These are phyloP conservation scores for Cavia porcellus DNA, from an alignment of 2,113 vertebrate genomes.

Conservation along the genomic window DNA sequence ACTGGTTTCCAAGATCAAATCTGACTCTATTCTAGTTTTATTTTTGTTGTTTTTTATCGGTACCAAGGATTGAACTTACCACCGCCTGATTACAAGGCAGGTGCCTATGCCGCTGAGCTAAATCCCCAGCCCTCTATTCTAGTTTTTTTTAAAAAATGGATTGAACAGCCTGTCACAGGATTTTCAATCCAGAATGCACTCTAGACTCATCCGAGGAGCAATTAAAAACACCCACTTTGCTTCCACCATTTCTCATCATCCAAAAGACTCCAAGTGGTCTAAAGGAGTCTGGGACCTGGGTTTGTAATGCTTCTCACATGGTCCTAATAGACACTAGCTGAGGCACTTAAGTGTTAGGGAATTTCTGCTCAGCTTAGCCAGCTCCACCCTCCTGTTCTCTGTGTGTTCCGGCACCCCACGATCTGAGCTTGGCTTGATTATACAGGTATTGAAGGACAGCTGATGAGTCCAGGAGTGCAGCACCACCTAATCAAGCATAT, in stretches of 20 bases:
- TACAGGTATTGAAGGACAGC: background rate
- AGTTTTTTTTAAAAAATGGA: background rate
- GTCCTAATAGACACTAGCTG: background rate
- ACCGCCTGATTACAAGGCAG: too few species aligned
- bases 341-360: background rate
- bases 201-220: background rate
- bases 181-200: background rate
- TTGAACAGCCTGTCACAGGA: background rate
- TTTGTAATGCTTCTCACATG: background rate
- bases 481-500: conserved; percentile 54
- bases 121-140: too few species aligned
- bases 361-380: background rate
- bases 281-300: background rate
- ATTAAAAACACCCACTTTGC: background rate
- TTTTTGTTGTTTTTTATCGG: too few species aligned
- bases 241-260: background rate
- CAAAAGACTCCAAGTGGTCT: background rate
- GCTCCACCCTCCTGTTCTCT: background rate
- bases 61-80: too few species aligned
- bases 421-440: background rate
- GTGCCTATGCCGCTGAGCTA: too few species aligned
- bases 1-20: background rate
- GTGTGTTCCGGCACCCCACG: background rate
- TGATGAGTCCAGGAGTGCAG: conserved; percentile 12
- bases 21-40: background rate